Conservation (phyloP, 2,797 vertebrate genomes). For the Danio albolineatus region DNA sequence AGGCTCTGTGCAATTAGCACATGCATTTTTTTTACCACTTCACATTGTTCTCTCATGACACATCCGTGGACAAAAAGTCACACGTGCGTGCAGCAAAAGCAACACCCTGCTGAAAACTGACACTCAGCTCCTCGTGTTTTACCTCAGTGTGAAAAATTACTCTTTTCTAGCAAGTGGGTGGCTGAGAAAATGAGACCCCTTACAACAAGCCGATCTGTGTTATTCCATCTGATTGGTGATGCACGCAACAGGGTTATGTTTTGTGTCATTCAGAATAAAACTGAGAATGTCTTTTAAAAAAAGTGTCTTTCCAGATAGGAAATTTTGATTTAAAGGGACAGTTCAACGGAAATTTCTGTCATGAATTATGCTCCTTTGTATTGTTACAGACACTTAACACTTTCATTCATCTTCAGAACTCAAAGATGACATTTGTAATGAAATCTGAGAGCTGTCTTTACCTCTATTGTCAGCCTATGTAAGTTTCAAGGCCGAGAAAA, state of each 20-base stretch:
- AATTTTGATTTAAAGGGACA: too few relatives aligned
- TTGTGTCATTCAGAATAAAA: not conserved
- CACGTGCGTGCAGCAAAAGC: slow-evolving; percentile 12
- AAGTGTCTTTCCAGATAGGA: too few relatives aligned
- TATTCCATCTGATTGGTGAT: slow-evolving; percentile 12
- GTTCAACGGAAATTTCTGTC: too few relatives aligned
- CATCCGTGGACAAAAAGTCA: slow-evolving; percentile 29
- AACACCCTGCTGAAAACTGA: slow-evolving; percentile 14
- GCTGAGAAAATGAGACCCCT: slow-evolving; percentile 37
- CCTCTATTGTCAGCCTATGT: too few relatives aligned
- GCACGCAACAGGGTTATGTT: not conserved
- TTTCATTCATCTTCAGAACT: too few relatives aligned
- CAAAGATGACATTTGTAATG: too few relatives aligned
- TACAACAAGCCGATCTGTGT: not conserved
- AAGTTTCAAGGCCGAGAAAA: too few relatives aligned
- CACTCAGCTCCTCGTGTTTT: slow-evolving; percentile 16
- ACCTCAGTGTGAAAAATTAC: slow-evolving; percentile 43
- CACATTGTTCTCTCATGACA: slow-evolving; percentile 26
- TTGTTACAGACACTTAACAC: too few relatives aligned
- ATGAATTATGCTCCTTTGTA: too few relatives aligned
- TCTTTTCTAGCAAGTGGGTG: slow-evolving; percentile 38
- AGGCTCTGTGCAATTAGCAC: slow-evolving; percentile 5
- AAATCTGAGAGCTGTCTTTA: too few relatives aligned
- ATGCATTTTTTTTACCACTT: slow-evolving; percentile 30
- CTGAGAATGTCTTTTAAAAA: not conserved